These are phyloP conservation scores for Lamprotornis superbus DNA, from an alignment of 2,113 vertebrate genomes.

Conservation along the genomic window DNA sequence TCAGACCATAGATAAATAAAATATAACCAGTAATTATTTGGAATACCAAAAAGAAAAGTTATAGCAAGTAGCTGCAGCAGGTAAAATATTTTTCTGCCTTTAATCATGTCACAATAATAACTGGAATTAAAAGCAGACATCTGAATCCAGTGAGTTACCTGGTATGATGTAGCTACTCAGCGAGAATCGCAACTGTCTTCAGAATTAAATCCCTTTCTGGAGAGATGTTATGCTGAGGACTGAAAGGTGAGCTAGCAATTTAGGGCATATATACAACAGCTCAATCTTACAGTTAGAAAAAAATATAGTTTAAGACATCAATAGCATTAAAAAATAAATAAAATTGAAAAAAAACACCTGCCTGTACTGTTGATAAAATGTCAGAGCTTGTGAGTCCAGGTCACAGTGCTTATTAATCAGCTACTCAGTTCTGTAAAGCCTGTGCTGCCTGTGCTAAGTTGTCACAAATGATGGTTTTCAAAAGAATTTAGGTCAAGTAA, in stretches of 20 bases:
- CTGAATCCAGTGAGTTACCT: neutral
- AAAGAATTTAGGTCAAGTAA: constrained; percentile 46
- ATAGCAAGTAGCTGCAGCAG: neutral
- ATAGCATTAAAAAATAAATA: neutral
- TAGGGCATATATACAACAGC: neutral
- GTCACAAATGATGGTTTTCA: constrained; percentile 15
- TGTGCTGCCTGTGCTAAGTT: neutral
- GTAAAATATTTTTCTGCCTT: neutral
- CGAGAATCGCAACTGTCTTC: neutral
- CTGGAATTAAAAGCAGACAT: neutral
- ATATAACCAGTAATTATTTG: neutral
- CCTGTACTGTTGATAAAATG: neutral
- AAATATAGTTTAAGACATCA: neutral
- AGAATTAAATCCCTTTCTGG: neutral
- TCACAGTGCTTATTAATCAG: neutral
- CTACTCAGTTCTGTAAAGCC: neutral
- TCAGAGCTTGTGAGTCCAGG: neutral
- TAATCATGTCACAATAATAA: neutral
- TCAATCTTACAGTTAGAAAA: neutral
- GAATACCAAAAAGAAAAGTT: neutral
- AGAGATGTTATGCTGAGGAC: neutral
- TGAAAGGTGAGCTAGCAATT: neutral
- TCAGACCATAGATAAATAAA: neutral
- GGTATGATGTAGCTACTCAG: neutral
- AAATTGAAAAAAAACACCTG: neutral